Conservation (phyloP, 2,888 invertebrate species). For the Aleiodes testaceus region DNA sequence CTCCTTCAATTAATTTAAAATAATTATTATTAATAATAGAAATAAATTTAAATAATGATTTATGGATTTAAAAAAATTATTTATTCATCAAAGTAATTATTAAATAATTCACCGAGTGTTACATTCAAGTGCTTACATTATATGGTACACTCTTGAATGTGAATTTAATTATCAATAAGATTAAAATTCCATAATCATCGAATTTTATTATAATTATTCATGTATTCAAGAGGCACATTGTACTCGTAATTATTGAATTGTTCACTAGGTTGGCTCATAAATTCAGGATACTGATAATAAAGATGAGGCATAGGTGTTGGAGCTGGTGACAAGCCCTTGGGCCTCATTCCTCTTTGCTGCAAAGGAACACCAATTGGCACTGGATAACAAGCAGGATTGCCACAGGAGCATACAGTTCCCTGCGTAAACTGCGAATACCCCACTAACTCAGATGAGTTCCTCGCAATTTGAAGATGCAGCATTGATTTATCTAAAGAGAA, state of each 20-base stretch:
- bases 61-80: too few species aligned
- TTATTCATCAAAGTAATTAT: too few species aligned
- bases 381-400: neutral
- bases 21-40: too few species aligned
- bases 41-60: too few species aligned
- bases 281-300: constrained; percentile 11
- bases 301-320: neutral
- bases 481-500: neutral
- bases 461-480: neutral
- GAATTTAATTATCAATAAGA: too few species aligned
- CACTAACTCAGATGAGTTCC: neutral
- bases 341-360: neutral
- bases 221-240: too few species aligned
- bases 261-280: neutral
- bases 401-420: neutral
- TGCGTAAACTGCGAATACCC: neutral
- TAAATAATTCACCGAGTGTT: too few species aligned
- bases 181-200: too few species aligned
- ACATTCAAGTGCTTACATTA: too few species aligned
- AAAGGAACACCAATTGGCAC: neutral
- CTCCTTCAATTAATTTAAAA: too few species aligned
- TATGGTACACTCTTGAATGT: too few species aligned
- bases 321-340: neutral
- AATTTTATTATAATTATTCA: too few species aligned
- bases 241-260: neutral